These are phyloP conservation scores for Gambusia affinis DNA, from an alignment of 2,113 vertebrate genomes.

Conservation along the genomic window DNA sequence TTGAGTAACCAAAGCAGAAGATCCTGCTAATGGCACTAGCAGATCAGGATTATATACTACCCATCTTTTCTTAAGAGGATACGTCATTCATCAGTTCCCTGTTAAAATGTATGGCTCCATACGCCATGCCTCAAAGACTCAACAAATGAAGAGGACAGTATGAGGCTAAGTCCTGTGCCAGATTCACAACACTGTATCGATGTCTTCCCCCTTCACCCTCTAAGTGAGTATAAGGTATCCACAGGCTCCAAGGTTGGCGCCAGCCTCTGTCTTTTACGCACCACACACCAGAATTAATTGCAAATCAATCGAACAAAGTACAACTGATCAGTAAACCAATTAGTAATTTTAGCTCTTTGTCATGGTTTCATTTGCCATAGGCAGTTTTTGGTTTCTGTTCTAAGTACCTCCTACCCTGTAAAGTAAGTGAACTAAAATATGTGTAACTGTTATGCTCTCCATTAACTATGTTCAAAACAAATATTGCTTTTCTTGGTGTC, in stretches of 20 bases:
- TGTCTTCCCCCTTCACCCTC: slow-evolving; percentile 82
- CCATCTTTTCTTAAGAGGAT: slow-evolving; percentile 63
- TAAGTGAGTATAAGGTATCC: slow-evolving; percentile 92
- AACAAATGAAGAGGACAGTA: slow-evolving; percentile 77
- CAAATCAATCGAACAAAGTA: slow-evolving; percentile 99
- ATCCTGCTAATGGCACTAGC: slow-evolving; percentile 55
- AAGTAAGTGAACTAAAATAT: background rate
- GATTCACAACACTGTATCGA: slow-evolving; percentile 85
- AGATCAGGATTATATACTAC: slow-evolving; percentile 60
- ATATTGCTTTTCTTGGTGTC: background rate
- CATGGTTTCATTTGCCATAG: slow-evolving; percentile 84
- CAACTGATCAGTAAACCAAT: slow-evolving; percentile 99
- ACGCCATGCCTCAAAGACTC: slow-evolving; percentile 51
- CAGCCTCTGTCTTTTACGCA: slow-evolving; percentile 88
- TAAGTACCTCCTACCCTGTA: background rate
- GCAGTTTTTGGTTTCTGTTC: slow-evolving; percentile 29
- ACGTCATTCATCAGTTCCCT: slow-evolving; percentile 66
- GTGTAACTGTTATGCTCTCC: background rate
- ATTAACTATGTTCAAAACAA: background rate
- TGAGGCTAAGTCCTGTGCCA: slow-evolving; percentile 73
- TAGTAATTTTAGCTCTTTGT: slow-evolving; percentile 98
- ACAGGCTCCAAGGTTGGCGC: slow-evolving; percentile 93
- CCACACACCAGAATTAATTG: slow-evolving; percentile 99
- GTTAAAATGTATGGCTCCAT: slow-evolving; percentile 60
- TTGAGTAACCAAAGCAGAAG: slow-evolving; percentile 50